A percentile compares a stretch with the other conserved stretches of the same genome.
These are phyloP conservation scores for Aphelinus certus DNA, from an alignment of 1,140 invertebrate species.

Conservation along the genomic window DNA sequence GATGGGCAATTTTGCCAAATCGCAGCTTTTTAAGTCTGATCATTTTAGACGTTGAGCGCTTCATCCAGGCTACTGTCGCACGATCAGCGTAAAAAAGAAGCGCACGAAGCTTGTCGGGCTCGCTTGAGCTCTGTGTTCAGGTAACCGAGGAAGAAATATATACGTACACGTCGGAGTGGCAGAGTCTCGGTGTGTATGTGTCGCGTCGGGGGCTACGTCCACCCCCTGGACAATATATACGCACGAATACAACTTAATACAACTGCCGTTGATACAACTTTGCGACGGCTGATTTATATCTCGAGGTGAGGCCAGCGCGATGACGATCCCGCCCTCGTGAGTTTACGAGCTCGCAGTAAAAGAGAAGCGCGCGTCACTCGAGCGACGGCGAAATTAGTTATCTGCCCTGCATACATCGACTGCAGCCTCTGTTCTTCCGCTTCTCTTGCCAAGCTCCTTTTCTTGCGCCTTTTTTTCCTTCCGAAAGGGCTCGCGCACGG, in stretches of 20 bases:
- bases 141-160: neutral
- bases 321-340: neutral
- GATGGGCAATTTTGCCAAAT: too few relatives aligned
- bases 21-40: too few relatives aligned
- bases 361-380: too few relatives aligned
- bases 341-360: too few relatives aligned
- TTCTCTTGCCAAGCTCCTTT: neutral
- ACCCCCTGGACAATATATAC: conserved; percentile 29
- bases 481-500: too few relatives aligned
- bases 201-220: conserved; percentile 4
- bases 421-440: neutral
- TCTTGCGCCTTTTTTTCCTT: neutral
- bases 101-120: neutral
- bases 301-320: neutral
- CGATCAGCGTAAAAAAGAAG: conserved; percentile 3
- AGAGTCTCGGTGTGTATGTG: too few relatives aligned
- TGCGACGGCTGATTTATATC: conserved; percentile 48
- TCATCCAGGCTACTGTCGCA: too few relatives aligned
- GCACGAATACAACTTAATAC: conserved; percentile 41
- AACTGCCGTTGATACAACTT: conserved; percentile 54
- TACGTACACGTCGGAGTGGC: neutral
- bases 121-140: neutral
- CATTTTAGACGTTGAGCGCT: too few relatives aligned
- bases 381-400: neutral
- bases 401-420: neutral